Evolutionary conservation across 2,113 vertebrate species (phyloP).

Genomic region (Phyllostomus hastatus): DNA sequence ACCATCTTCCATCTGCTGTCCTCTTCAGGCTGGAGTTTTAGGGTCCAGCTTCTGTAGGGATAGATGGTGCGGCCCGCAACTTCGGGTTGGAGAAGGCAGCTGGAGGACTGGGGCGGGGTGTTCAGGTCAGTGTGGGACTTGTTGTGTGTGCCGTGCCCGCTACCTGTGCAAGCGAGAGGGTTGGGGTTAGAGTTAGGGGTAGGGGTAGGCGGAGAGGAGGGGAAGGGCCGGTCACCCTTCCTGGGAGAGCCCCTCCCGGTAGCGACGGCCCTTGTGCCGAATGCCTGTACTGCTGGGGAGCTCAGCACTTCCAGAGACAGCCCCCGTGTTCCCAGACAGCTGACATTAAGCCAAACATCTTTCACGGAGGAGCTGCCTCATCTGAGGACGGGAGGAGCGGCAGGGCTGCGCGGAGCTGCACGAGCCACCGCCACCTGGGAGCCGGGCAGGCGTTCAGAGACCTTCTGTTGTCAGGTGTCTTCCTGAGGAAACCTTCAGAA

Average conservation of each 20-base stretch:
- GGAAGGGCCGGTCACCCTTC: no score
- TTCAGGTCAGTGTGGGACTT: background rate
- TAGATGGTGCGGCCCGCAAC: background rate
- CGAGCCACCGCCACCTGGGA: background rate
- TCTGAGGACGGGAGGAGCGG: background rate
- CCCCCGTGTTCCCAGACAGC: background rate
- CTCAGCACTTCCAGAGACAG: background rate
- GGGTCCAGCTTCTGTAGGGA: background rate
- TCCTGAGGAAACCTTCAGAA: background rate
- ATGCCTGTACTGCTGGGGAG: background rate
- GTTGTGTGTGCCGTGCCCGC: background rate
- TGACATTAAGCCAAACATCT: background rate
- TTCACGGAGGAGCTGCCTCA: background rate
- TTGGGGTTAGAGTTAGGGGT: no score
- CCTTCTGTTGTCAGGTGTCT: background rate
- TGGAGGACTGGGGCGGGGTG: background rate
- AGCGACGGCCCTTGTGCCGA: background rate
- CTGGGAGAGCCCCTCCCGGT: fast-evolving
- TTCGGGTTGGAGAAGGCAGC: background rate
- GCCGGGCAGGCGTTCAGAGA: background rate
- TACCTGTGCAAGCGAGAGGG: background rate
- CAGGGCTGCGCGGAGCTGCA: background rate
- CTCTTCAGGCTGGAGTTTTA: background rate
- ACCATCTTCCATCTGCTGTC: background rate
- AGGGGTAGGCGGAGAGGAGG: no score